phyloP scores from a whole-genome alignment of 2,113 vertebrate species.

The Mesocricetus auratus region DNA sequence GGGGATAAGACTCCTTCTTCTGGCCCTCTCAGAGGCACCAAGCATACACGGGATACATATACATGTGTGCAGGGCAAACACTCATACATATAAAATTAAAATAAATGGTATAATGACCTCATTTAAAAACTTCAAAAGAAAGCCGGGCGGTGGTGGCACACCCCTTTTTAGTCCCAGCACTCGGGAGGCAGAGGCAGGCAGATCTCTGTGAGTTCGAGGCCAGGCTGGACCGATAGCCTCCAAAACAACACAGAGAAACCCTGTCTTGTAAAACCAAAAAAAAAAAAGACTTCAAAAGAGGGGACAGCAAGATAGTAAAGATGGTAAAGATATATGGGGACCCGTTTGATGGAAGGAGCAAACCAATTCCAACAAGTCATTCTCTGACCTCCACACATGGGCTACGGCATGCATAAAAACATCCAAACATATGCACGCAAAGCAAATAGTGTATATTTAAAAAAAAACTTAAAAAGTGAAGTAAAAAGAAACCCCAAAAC shows the following conservation, averaged over 20 bases:
- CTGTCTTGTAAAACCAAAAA: no score
- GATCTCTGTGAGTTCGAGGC: no score
- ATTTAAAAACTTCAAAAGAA: not conserved
- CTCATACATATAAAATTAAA: not conserved
- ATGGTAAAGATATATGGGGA: not conserved
- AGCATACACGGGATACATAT: not conserved
- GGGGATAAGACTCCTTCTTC: not conserved
- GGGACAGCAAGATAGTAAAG: not conserved
- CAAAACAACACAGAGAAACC: no score
- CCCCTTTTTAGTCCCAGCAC: no score
- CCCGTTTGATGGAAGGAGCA: not conserved
- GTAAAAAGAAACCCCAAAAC: constrained; percentile 24
- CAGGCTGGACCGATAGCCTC: no score
- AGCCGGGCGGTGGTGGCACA: no score
- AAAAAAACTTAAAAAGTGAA: not conserved
- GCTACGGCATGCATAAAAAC: not conserved
- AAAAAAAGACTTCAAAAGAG: not conserved
- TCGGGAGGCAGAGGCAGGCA: no score
- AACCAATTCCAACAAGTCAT: not conserved
- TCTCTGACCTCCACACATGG: not conserved
- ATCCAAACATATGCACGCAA: not conserved
- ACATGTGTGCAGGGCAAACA: not conserved
- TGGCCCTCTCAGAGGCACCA: not conserved
- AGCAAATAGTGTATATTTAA: not conserved
- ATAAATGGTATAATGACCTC: not conserved